Percentiles rank a stretch among this genome's conserved stretches.
These are phyloP conservation scores for Ophonus ardosiacus DNA, from an alignment of 2,888 invertebrate genomes.

Conservation along the genomic window DNA sequence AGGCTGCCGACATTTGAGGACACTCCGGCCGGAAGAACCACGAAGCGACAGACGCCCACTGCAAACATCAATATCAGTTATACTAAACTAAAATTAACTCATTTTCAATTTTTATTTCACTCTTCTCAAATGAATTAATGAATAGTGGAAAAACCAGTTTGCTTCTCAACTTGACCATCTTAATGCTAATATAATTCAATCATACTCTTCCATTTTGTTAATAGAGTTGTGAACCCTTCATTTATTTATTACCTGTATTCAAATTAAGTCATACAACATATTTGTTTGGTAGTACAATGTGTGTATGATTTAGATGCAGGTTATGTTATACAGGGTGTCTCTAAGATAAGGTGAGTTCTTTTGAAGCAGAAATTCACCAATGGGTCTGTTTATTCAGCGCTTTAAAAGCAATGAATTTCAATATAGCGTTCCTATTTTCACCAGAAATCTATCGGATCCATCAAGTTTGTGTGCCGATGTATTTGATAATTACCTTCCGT, in stretches of 20 bases:
- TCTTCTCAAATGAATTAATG: constrained; percentile 16
- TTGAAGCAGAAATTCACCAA: too few relatives aligned
- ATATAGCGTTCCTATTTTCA: too few relatives aligned
- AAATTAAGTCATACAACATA: constrained; percentile 6
- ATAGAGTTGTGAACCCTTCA: not conserved
- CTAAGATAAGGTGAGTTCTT: too few relatives aligned
- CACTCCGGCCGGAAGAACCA: constrained; percentile 76
- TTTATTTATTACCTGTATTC: not conserved
- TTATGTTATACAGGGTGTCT: too few relatives aligned
- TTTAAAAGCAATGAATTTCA: too few relatives aligned
- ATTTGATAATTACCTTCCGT: too few relatives aligned
- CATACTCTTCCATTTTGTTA: constrained; percentile 5
- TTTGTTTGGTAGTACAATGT: not conserved
- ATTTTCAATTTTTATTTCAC: constrained; percentile 45
- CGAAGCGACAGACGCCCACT: constrained; percentile 77
- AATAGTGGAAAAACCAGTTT: constrained; percentile 46
- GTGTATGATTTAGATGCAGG: not conserved
- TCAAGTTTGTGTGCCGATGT: too few relatives aligned
- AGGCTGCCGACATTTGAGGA: constrained; percentile 70
- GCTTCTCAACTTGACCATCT: not conserved
- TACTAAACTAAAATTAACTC: not conserved
- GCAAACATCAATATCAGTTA: constrained; percentile 50
- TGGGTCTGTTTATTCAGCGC: too few relatives aligned
- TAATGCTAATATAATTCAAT: not conserved
- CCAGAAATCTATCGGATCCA: too few relatives aligned